Evolutionary conservation across 2,797 vertebrate species (phyloP).

Genomic region (Rhyacichthys aspro): DNA sequence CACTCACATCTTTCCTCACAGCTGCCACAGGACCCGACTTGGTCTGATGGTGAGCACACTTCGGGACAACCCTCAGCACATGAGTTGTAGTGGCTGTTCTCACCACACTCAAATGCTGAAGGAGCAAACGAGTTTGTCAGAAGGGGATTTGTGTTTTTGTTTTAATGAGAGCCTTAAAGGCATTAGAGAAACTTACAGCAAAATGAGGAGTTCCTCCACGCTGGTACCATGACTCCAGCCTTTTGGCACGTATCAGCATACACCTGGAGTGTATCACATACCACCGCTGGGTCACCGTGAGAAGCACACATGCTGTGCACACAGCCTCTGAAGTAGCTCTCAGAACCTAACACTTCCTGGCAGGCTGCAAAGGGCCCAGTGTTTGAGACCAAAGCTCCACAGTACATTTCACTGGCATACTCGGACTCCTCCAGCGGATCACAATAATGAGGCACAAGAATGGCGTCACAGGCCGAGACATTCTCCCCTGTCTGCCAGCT

Average conservation of each 20-base stretch:
- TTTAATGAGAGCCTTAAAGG: constrained; percentile 13
- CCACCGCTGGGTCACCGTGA: constrained; percentile 61
- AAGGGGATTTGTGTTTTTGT: constrained; percentile 11
- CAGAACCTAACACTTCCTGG: constrained; percentile 66
- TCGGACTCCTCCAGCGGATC: constrained; percentile 59
- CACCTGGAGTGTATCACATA: constrained; percentile 76
- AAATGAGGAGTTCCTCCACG: constrained; percentile 83
- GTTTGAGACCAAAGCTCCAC: constrained; percentile 78
- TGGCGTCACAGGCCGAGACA: constrained; percentile 66
- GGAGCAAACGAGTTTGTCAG: constrained; percentile 4
- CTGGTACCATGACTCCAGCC: constrained; percentile 71
- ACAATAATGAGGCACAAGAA: constrained; percentile 68
- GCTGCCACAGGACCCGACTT: constrained; percentile 62
- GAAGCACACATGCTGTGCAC: constrained; percentile 80
- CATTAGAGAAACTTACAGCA: constrained; percentile 78
- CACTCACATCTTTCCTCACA: constrained; percentile 86
- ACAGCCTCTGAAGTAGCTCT: constrained; percentile 82
- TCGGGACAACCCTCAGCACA: constrained; percentile 81
- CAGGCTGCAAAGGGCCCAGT: constrained; percentile 81
- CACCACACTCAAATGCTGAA: constrained; percentile 78
- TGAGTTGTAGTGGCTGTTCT: constrained; percentile 83
- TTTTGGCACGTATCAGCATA: constrained; percentile 79
- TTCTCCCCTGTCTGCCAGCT: constrained; percentile 75
- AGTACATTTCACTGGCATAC: constrained; percentile 77
- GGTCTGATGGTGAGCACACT: constrained; percentile 72